Evolutionary conservation across 2,888 invertebrate genomes (phyloP).

Genomic region (Synergus gifuensis): DNA sequence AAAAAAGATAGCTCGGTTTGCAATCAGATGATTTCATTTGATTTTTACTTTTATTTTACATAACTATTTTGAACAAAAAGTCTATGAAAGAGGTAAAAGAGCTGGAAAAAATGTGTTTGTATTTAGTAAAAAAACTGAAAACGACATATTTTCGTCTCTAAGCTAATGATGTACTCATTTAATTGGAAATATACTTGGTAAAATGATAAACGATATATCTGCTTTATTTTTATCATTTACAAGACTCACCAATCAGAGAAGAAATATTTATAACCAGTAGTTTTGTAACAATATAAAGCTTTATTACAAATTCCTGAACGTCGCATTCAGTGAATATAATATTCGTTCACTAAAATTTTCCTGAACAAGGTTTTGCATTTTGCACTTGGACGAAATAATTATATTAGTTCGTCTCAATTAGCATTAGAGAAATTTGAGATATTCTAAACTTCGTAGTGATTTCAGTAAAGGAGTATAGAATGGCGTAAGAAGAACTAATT

Average conservation of each 20-base stretch:
- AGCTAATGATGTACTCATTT: background rate
- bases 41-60: too few relatives aligned
- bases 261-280: slow-evolving; percentile 10
- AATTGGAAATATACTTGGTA: slow-evolving; percentile 5
- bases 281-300: background rate
- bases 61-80: background rate
- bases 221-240: slow-evolving; percentile 8
- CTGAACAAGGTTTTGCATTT: background rate
- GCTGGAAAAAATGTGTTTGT: background rate
- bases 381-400: background rate
- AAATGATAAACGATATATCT: background rate
- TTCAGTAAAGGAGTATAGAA: slow-evolving; percentile 11
- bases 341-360: slow-evolving; percentile 16
- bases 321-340: slow-evolving; percentile 1
- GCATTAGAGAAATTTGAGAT: background rate
- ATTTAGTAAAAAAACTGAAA: background rate
- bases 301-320: background rate
- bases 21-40: background rate
- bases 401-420: background rate
- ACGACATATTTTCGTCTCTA: background rate
- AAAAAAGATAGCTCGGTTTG: background rate
- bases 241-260: background rate
- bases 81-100: background rate
- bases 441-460: background rate
- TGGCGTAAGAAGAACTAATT: slow-evolving; percentile 24